Percentiles rank a stretch among this genome's conserved stretches.
These are phyloP conservation scores for Pogonocherus hispidulus DNA, from an alignment of 2,888 invertebrate species.

Conservation along the genomic window DNA sequence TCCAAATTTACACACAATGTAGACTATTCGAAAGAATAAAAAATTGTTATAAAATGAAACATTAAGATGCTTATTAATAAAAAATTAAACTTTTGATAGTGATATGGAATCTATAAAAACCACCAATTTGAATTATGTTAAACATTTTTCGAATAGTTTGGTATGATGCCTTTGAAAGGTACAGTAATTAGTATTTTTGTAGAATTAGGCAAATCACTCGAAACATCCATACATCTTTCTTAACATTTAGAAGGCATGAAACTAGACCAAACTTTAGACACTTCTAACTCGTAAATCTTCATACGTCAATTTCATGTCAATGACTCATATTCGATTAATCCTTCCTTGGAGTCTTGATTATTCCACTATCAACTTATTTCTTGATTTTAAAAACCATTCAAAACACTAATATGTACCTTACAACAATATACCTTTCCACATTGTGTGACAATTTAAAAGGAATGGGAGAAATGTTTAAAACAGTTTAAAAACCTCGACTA, in stretches of 20 bases:
- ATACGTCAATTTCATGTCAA: not conserved
- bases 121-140: not conserved
- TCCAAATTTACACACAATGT: slow-evolving; percentile 28
- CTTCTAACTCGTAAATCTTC: not conserved
- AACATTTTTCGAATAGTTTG: not conserved
- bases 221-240: not conserved
- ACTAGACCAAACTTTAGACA: not conserved
- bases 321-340: not conserved
- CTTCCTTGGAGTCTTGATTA: not conserved
- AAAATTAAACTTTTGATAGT: too few species aligned
- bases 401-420: slow-evolving; percentile 26
- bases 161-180: slow-evolving; percentile 6
- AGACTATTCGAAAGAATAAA: not conserved
- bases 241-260: not conserved
- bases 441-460: slow-evolving; percentile 25
- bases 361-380: not conserved
- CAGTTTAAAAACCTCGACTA: slow-evolving; percentile 18
- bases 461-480: slow-evolving; percentile 17
- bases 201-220: not conserved
- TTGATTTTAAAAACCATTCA: not conserved
- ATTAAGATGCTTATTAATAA: too few species aligned
- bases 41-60: too few species aligned
- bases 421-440: slow-evolving; percentile 3
- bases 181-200: slow-evolving; percentile 22
- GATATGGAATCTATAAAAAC: too few species aligned